Evolutionary conservation across 2,888 invertebrate species (phyloP).

Genomic region (Anticlea derivata): DNA sequence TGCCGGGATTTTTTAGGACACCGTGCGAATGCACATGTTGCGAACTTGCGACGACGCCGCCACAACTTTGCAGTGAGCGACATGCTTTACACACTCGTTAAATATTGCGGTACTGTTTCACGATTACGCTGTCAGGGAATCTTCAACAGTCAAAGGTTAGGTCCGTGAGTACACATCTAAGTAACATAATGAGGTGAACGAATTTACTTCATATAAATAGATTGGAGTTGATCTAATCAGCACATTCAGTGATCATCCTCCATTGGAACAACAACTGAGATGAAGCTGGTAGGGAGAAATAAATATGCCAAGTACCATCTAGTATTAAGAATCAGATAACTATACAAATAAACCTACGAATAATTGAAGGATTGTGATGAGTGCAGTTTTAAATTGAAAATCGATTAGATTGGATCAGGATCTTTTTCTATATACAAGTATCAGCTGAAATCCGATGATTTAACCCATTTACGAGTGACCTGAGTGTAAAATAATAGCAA

Average conservation of each 20-base stretch:
- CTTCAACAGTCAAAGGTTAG: constrained; percentile 76
- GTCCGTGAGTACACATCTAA: constrained; percentile 67
- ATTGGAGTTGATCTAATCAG: constrained; percentile 50
- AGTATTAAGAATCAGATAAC: neutral
- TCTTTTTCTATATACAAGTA: too few relatives aligned
- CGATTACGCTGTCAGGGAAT: constrained; percentile 32
- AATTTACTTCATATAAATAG: constrained; percentile 79
- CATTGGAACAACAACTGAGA: constrained; percentile 63
- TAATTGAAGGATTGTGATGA: neutral
- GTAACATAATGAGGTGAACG: constrained; percentile 68
- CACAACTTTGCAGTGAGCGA: too few relatives aligned
- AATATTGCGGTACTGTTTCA: constrained; percentile 21
- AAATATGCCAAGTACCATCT: too few relatives aligned
- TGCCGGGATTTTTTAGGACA: too few relatives aligned
- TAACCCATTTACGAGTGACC: too few relatives aligned
- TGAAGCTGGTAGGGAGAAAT: constrained; percentile 77
- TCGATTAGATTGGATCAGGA: too few relatives aligned
- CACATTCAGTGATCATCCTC: constrained; percentile 67
- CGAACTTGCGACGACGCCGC: too few relatives aligned
- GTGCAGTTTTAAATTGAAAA: neutral
- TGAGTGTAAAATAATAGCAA: too few relatives aligned
- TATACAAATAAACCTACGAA: too few relatives aligned
- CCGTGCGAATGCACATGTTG: too few relatives aligned
- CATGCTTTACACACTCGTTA: neutral
- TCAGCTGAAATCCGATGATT: too few relatives aligned